A percentile compares a stretch with the other conserved stretches of the same genome.
Evolutionary conservation across 2,113 vertebrate species (phyloP).

Genomic region (Neodontobutis hainanensis): DNA sequence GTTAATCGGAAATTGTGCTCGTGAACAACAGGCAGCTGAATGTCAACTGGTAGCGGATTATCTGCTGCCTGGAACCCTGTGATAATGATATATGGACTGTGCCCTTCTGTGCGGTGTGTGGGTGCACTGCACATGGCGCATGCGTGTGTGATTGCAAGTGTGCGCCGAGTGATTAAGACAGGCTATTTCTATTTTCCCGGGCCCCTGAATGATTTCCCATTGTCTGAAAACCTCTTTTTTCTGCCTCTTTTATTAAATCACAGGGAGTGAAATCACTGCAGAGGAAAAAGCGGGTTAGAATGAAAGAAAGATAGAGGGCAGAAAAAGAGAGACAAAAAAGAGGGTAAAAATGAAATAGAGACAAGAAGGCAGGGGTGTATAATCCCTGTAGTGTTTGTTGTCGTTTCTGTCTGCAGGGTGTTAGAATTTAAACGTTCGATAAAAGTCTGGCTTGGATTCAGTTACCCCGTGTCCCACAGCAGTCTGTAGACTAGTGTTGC

Average conservation of each 20-base stretch:
- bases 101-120: conserved; percentile 28
- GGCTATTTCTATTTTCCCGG: conserved; percentile 49
- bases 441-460: conserved; percentile 36
- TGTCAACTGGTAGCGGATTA: conserved; percentile 66
- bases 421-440: conserved; percentile 34
- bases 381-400: conserved; percentile 56
- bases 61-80: conserved; percentile 58
- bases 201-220: conserved; percentile 47
- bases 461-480: conserved; percentile 29
- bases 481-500: conserved; percentile 13
- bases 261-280: conserved; percentile 28
- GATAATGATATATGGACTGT: conserved; percentile 57
- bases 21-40: conserved; percentile 58
- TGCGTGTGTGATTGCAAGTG: conserved; percentile 26
- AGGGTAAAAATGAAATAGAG: conserved; percentile 18
- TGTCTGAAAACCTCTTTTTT: conserved; percentile 57
- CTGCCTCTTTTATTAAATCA: conserved; percentile 62
- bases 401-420: conserved; percentile 51
- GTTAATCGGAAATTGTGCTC: conserved; percentile 45
- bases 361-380: conserved; percentile 24
- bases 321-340: conserved; percentile 11
- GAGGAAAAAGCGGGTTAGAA: conserved; percentile 27
- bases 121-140: conserved; percentile 27
- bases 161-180: conserved; percentile 51
- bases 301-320: conserved; percentile 15